Evolutionary conservation across 2,888 invertebrate genomes (phyloP), one percentile per base, ranked within the genome.

Genomic region (Eurois occulta): DNA sequence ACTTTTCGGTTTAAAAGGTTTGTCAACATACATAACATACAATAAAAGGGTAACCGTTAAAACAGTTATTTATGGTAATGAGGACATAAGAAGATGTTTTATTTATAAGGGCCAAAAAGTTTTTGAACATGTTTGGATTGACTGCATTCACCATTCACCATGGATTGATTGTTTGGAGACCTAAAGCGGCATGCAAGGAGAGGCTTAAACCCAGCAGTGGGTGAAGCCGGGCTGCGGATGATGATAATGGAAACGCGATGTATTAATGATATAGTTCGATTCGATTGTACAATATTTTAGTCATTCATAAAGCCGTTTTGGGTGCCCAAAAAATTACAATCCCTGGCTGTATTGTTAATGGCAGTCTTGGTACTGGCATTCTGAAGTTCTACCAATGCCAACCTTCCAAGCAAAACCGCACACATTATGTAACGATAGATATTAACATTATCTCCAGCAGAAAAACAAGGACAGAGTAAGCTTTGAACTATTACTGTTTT

Each of bases 1-100:
- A 65, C 32, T 69, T 84, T 69, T n/a, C 43, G 21, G 58, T 58
- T 21, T 21, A 32, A 35, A 46, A 55, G 28, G 46, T 67, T 72
- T 32, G 41, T 64, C 69, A 77, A 58, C 64, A 52, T 35, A 46
- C 35, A 38, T 52, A 60, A 62, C 62, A n/a, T n/a, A 32, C 28
- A 24, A 32, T 58, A n/a, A 55, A 46, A 35, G 24, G 41, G 8
- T 35, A 28, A 65, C 0, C 55, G 10, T 64, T 64, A 41, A 41
- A 55, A 60, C 28, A 60, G 52, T 24, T 24, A 18, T 28, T 4
- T 46, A 32, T 41, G n/a, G 46, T 58, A 78, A 62, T 55, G 35
- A 43, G 38, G 21, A 21, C 11, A 35, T 38, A 38, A 7, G 38
- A 16, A 11, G 11, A 43, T 13, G 24, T 60, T 28, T 46, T 32